Percentiles rank a stretch among this genome's conserved stretches.
These are phyloP conservation scores for Spea hammondii DNA, from an alignment of 2,797 vertebrate species.

Conservation along the genomic window DNA sequence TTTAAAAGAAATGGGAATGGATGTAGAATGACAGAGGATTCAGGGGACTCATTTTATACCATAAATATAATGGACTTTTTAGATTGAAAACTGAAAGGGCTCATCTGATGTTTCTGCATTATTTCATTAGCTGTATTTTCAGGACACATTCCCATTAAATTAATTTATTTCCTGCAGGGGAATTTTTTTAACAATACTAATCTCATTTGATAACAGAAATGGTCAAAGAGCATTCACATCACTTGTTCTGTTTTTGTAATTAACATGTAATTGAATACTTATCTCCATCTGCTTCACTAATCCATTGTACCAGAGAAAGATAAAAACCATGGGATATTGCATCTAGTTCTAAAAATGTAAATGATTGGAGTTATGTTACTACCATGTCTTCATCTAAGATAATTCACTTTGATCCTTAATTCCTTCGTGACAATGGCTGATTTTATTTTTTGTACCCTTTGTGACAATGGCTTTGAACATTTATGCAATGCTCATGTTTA, in stretches of 20 bases:
- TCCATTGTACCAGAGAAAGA: neutral
- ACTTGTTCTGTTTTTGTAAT: neutral
- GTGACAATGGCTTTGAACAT: no score
- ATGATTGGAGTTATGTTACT: no score
- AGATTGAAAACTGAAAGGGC: neutral
- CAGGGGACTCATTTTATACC: no score
- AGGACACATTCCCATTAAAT: neutral
- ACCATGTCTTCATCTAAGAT: no score
- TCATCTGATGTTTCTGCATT: neutral
- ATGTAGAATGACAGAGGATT: no score
- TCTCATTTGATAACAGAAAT: conserved; percentile 1
- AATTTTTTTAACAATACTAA: neutral
- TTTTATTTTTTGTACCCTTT: no score
- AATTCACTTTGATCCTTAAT: no score
- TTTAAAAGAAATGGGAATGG: no score
- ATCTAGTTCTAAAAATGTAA: no score
- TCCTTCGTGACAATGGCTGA: no score
- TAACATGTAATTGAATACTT: neutral
- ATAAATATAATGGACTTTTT: no score
- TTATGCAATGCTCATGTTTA: no score
- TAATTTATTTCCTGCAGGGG: conserved; percentile 3
- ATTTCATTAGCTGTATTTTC: neutral
- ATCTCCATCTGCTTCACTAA: neutral
- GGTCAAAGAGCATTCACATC: neutral
- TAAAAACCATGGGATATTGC: neutral